Base-by-base conservation (phyloP, 2,797 vertebrate species). In the Sebastolobus altivelis region DNA sequence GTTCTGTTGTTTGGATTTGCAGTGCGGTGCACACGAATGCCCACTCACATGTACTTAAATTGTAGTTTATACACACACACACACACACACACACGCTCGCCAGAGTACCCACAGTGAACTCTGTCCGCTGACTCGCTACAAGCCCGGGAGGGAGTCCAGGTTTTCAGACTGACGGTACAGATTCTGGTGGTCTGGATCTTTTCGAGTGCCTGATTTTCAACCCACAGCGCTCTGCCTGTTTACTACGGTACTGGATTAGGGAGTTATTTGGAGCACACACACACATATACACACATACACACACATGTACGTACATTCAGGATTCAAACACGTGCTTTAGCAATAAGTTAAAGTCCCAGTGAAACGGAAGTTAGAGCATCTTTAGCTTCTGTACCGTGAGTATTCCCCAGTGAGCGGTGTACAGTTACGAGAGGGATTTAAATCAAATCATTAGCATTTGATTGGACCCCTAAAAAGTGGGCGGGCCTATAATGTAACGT, bases 171-270 rank as follows among this genome's bases (percentile, higher is more conserved):
- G 77, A 87, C 73, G 68, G 71, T 89, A 76, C 72, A 85, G 79
- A 88, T 68, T 90, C 71, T 88, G 55, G 89, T 71, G 88, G 91
- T 93, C 85, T 91, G 87, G 83, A 85, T 77, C 76, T 56, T 63
- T 76, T 68, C 8, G 16, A 65, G 65, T 33, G 62, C 74, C 87
- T 81, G 13, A 67, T 82, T 93, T 87, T 65, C 60, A 80, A 71
- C 59, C 70, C 85, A 62, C 68, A 83, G 31, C 16, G 2, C 18
- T 76, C 35, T 73, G n/a, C 52, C 59, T 71, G 63, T 72, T 91
- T 86, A 84, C 77, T 87, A 82, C 18, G 13, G 33, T 16, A 8
- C 20, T 66, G 73, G 81, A 87, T 86, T 72, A 77, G 72, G 27
- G 40, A 67, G 46, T 52, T 77, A 69, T 77, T 79, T 65, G n/a